Evolutionary conservation across 2,888 invertebrate genomes (phyloP).

Genomic region (Tachina fera): DNA sequence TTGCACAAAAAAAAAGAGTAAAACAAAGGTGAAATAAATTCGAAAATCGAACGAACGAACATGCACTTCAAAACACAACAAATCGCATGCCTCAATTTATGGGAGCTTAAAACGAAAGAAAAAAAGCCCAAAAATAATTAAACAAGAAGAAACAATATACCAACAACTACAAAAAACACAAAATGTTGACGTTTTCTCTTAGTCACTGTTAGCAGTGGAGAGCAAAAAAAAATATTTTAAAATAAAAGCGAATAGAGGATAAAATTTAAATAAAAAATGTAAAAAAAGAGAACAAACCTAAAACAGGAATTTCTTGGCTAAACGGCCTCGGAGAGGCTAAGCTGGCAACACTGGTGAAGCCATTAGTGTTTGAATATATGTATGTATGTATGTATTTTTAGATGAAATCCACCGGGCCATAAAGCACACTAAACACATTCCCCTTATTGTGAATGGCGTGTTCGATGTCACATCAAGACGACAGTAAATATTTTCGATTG

Average conservation of each 20-base stretch:
- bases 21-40: slow-evolving; percentile 6
- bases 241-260: neutral
- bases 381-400: too few species aligned
- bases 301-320: too few species aligned
- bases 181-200: slow-evolving; percentile 23
- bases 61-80: neutral
- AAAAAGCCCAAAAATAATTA: neutral
- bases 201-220: slow-evolving; percentile 25
- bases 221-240: slow-evolving; percentile 3
- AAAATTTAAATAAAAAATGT: too few species aligned
- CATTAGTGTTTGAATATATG: too few species aligned
- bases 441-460: too few species aligned
- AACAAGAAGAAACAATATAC: slow-evolving; percentile 29
- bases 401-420: too few species aligned
- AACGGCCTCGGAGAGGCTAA: too few species aligned
- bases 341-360: too few species aligned
- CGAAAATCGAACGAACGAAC: slow-evolving; percentile 25
- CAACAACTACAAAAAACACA: slow-evolving; percentile 1
- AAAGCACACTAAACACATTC: too few species aligned
- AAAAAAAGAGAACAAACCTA: too few species aligned
- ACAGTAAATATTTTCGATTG: too few species aligned
- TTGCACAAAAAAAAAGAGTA: slow-evolving; percentile 5
- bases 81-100: slow-evolving; percentile 47
- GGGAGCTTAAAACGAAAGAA: slow-evolving; percentile 29
- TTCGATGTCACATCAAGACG: too few species aligned